Evolutionary conservation across 1,140 invertebrate species (phyloP).

Genomic region (Drosophila ohnishii): DNA sequence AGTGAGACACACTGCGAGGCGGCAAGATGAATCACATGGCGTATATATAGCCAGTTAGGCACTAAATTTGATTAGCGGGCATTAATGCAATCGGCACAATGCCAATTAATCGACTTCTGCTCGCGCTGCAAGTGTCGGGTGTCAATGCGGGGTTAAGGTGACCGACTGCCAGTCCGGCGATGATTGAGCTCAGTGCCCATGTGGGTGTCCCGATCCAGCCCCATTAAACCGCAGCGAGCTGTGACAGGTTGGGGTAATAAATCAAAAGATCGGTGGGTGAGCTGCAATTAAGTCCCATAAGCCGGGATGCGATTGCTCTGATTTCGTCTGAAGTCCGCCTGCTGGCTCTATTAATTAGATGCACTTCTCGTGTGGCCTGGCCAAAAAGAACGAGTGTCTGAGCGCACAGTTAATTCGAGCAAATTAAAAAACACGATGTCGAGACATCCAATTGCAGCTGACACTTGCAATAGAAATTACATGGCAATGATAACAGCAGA

Average conservation of each 20-base stretch:
- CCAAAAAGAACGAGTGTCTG: constrained; percentile 35
- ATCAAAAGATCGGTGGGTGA: constrained; percentile 43
- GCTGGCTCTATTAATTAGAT: constrained; percentile 66
- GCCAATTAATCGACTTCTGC: constrained; percentile 65
- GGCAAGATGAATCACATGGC: constrained; percentile 52
- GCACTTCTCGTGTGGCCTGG: constrained; percentile 54
- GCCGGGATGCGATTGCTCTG: constrained; percentile 8
- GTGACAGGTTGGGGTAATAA: constrained; percentile 47
- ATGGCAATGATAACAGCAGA: constrained; percentile 33
- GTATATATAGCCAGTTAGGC: constrained; percentile 19
- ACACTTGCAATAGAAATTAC: constrained; percentile 36
- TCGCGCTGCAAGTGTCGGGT: constrained; percentile 19
- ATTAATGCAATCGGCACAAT: constrained; percentile 66
- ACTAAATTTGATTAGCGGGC: constrained; percentile 66
- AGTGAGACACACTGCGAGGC: constrained; percentile 28
- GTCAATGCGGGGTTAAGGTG: constrained; percentile 45
- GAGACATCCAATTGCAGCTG: constrained; percentile 59
- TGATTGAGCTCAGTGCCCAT: constrained; percentile 7
- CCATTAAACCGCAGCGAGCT: constrained; percentile 25
- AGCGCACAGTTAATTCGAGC: constrained; percentile 58
- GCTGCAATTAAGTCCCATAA: constrained; percentile 41
- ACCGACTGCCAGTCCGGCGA: constrained; percentile 11
- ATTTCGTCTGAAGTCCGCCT: not conserved
- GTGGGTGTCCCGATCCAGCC: constrained; percentile 27
- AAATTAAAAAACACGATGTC: constrained; percentile 63